phyloP scores from a whole-genome alignment of 2,888 invertebrate genomes.

The Drosophila imparisetae region DNA sequence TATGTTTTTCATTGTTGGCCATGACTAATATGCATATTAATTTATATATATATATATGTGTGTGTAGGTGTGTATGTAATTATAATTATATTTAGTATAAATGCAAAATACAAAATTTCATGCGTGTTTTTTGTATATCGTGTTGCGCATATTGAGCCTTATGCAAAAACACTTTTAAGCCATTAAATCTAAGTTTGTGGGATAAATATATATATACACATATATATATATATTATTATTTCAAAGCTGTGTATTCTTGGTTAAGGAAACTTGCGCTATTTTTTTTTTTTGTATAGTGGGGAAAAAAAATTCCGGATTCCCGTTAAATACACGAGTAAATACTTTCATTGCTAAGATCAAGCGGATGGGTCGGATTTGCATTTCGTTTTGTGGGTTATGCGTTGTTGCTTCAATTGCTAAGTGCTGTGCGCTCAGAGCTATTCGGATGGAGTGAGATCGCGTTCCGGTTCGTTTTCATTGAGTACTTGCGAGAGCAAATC shows the following conservation, averaged over 20 bases:
- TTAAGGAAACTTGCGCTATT: constrained; percentile 61
- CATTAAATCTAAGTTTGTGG: constrained; percentile 31
- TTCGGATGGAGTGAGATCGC: constrained; percentile 90
- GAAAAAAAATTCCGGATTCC: constrained; percentile 24
- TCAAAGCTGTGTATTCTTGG: constrained; percentile 35
- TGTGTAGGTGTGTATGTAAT: constrained; percentile 25
- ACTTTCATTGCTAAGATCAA: constrained; percentile 52
- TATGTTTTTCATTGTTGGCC: constrained; percentile 21
- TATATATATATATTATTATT: constrained; percentile 26
- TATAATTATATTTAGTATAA: constrained; percentile 60
- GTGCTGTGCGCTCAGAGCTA: constrained; percentile 80
- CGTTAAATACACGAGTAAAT: constrained; percentile 43
- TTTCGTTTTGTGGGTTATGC: constrained; percentile 1
- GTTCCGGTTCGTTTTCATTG: constrained; percentile 90
- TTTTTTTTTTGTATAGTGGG: neutral
- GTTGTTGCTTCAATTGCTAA: constrained; percentile 3
- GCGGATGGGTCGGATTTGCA: constrained; percentile 42
- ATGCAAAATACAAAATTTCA: constrained; percentile 64
- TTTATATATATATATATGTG: constrained; percentile 20
- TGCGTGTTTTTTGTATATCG: constrained; percentile 35
- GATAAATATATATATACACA: constrained; percentile 14
- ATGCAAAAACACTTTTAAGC: constrained; percentile 29
- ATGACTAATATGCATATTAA: constrained; percentile 42
- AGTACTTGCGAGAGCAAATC: constrained; percentile 92
- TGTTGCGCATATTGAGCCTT: constrained; percentile 41